Conservation (phyloP, 35 echinoderm and acorn worm genomes). For the Holothuria glaberrima region DNA sequence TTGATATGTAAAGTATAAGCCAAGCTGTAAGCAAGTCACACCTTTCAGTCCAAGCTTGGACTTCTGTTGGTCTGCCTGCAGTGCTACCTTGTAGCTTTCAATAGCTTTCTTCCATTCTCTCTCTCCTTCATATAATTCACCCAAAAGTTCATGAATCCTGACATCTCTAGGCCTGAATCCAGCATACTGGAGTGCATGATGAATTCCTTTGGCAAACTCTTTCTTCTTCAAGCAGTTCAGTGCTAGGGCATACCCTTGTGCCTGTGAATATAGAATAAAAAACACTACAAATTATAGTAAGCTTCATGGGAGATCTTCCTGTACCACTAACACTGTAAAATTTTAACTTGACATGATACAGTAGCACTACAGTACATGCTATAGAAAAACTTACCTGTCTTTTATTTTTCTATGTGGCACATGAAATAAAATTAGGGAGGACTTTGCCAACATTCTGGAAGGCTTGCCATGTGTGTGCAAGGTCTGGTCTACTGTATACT, state of each 20-base stretch:
- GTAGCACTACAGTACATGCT: no score
- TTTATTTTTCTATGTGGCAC: no score
- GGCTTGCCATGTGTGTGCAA: no score
- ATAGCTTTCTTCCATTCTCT: slow-evolving; percentile 80
- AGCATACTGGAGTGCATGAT: slow-evolving; percentile 72
- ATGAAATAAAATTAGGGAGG: no score
- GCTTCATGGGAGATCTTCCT: no score
- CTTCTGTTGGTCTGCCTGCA: slow-evolving; percentile 83
- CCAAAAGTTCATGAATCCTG: slow-evolving; percentile 75
- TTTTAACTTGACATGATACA: no score
- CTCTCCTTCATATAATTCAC: slow-evolving; percentile 68
- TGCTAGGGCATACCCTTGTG: slow-evolving; percentile 39
- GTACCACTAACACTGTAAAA: no score
- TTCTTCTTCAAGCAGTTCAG: slow-evolving; percentile 30
- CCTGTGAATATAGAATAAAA: neutral
- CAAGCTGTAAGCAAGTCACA: neutral
- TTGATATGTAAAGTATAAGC: no score
- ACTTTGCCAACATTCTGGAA: no score
- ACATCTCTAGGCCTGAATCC: slow-evolving; percentile 61
- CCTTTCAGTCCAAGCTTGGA: slow-evolving; percentile 89
- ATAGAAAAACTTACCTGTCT: no score
- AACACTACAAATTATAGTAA: no score
- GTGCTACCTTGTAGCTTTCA: slow-evolving; percentile 69
- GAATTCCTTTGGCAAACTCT: slow-evolving; percentile 48
- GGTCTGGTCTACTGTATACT: no score